Base-by-base conservation (phyloP, 2,113 vertebrate species). In the Dendropsophus ebraccatus region DNA sequence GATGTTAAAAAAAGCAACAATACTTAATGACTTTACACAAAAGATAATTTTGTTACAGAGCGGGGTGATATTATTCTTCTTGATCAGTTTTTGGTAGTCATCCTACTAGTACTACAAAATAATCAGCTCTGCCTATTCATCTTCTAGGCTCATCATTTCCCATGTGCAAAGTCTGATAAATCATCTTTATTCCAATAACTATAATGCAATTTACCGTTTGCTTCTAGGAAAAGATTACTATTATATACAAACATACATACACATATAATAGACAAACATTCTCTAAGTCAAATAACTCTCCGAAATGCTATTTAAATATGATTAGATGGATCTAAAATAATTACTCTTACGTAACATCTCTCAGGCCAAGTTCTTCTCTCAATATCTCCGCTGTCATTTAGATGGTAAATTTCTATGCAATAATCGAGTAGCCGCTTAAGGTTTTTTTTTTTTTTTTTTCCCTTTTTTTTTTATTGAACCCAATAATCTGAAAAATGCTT, bases 161-260 rank as follows among this genome's bases (percentile, higher is more conserved):
- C 30, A 73, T 70, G 49, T 72, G 49, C 28, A 72, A 54, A 56
- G 65, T 58, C 32, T 73, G 78, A 81, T 81, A 81, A 81, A 81
- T 81, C 67, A 54, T 83, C 81, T 83, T 83, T 73, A 83, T 83
- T 83, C 65, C 65, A 83, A 72, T 83, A 83, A 83, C 81, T 54
- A 54, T 73, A 83, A 83, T 83, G 32, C 49, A 72, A 83, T 83
- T 83, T 83, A 70, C 67, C 49, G 73, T 83, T 70, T 83, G 67
- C 65, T 72, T 70, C 67, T 83, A 72, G 67, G 81, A 73, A 83
- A 56, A 83, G 25, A 72, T 72, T 28, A 72, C 49, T 50, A 69
- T 83, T 82, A 70, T 83, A 82, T 49, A 83, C 37, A 83, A 49
- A 52, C 58, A 83, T 19, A 80, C 60, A 81, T 35, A 80, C 35